Evolutionary conservation across 64 coral and sea anemone genomes (phyloP), one percentile per base, ranked within the genome.

Genomic region (Montipora foliosa): DNA sequence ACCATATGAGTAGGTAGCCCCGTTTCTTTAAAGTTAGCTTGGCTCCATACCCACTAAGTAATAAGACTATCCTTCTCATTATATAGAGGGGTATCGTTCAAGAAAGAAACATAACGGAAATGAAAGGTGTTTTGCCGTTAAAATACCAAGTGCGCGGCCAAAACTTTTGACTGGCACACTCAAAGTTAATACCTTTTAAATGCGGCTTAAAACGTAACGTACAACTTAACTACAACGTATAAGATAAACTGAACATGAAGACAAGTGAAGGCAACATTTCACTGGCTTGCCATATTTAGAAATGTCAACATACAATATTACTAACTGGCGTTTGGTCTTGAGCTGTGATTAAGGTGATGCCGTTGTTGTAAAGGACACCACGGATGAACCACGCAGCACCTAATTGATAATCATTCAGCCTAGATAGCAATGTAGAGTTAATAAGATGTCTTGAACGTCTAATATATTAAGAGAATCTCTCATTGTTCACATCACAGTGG

Each of bases 171-270:
- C 60, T 64, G 60, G 8, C 60, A 64, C 60, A 64, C 60, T 14
- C 60, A 64, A 64, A 64, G 8, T 64, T 64, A 3, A 64, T 49
- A 16, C 45, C 76, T 48, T 78, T 49, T 78, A 49, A 78, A 78
- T 78, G 76, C 12, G 19, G 45, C 76, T 78, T 48, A 50, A 78
- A 78, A 78, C 12, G 76, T 78, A 78, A 48, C 74, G 74, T 76
- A 10, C 4, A 78, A 48, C 60, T 50, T 44, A 77, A 77, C 75
- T 77, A 77, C 75, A 77, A 3, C 75, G 44, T 47, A 45, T 77
- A 15, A 47, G 19, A 77, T 29, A 29, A 29, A 29, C 75, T 29
- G 20, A 9, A 77, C 20, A 14, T 77, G 60, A 64, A 64, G 0
- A 77, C 29, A 29, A 29, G 2, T 77, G 29, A 46, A 29, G 48